Base-by-base conservation (phyloP, 2,888 invertebrate genomes). In the Carterocephalus palaemon region DNA sequence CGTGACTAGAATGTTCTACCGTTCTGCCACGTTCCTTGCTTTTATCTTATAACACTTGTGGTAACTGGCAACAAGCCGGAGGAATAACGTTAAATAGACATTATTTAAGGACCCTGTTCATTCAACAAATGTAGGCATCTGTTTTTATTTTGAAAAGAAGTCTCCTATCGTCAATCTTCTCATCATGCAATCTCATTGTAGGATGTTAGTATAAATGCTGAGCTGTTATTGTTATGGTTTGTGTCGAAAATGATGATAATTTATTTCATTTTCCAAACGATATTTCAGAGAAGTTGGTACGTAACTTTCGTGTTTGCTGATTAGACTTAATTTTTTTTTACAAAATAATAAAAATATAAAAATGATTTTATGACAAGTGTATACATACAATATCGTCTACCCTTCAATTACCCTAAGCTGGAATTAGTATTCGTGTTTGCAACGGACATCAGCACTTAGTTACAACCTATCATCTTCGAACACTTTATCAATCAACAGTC, bases 1-100 rank as follows among this genome's bases (percentile, higher is more conserved):
- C 74, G 74, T 67, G 75, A 49, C 7, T 3, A 0, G 73, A 66
- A 73, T 75, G 13, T 31, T 42, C 42, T 28, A 20, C n/a, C n/a
- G n/a, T n/a, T n/a, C 19, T 29, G 10, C 29, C 20, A 20, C 29
- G 28, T 23, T 39, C 20, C 29, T 20, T 19, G 7, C 12, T 6
- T 7, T 15, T 23, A 16, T n/a, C n/a, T n/a, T n/a, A n/a, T n/a
- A 24, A 17, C 16, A 37, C 17, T 12, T 3, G 26, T 26, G 7
- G 19, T 38, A 6, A 19, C 13, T 26, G 29, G 15, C 9, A 16
- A 16, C 8, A 29, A 16, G 2, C 2, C 16, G 15, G 16, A n/a
- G n/a, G n/a, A n/a, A n/a, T n/a, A n/a, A n/a, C n/a, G n/a, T n/a
- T n/a, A n/a, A n/a, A n/a, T n/a, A n/a, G n/a, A n/a, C n/a, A n/a